These are phyloP conservation scores for Xyliphius kryptos DNA, from an alignment of 2,113 vertebrate genomes.

Conservation along the genomic window DNA sequence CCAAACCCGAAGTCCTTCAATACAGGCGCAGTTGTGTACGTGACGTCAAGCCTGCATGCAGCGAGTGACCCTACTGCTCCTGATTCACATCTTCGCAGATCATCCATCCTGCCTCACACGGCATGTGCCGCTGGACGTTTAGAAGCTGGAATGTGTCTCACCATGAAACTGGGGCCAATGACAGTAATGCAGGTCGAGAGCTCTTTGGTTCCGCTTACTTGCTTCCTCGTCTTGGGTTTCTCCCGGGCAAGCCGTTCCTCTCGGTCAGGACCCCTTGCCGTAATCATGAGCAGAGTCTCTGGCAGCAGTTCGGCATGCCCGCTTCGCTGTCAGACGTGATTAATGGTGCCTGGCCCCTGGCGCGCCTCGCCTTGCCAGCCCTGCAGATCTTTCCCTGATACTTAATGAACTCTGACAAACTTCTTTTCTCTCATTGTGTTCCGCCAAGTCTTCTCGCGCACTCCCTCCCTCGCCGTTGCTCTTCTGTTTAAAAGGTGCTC, in stretches of 20 bases:
- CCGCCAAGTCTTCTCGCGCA: constrained; percentile 29
- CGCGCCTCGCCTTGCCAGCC: constrained; percentile 68
- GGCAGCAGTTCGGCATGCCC: constrained; percentile 59
- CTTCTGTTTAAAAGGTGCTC: constrained; percentile 37
- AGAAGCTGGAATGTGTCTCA: constrained; percentile 19
- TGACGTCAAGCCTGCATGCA: no score
- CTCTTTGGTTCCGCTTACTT: constrained; percentile 44
- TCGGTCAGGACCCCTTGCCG: constrained; percentile 41
- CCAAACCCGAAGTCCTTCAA: no score
- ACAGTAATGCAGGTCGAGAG: constrained; percentile 31
- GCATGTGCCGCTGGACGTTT: constrained; percentile 20
- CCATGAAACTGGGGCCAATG: constrained; percentile 6
- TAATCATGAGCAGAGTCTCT: constrained; percentile 70
- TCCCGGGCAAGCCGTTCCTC: constrained; percentile 23
- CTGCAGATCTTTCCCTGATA: constrained; percentile 76
- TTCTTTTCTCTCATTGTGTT: constrained; percentile 68
- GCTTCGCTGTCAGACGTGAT: constrained; percentile 75
- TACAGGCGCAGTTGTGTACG: no score
- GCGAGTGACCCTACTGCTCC: no score
- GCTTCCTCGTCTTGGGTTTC: constrained; percentile 42
- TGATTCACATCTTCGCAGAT: no score
- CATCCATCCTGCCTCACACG: no score
- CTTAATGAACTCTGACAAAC: constrained; percentile 78
- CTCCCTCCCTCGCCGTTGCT: neutral
- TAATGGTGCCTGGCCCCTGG: constrained; percentile 68